Evolutionary conservation across 2,113 vertebrate species (phyloP).

Genomic region (Brachypteracias leptosomus): DNA sequence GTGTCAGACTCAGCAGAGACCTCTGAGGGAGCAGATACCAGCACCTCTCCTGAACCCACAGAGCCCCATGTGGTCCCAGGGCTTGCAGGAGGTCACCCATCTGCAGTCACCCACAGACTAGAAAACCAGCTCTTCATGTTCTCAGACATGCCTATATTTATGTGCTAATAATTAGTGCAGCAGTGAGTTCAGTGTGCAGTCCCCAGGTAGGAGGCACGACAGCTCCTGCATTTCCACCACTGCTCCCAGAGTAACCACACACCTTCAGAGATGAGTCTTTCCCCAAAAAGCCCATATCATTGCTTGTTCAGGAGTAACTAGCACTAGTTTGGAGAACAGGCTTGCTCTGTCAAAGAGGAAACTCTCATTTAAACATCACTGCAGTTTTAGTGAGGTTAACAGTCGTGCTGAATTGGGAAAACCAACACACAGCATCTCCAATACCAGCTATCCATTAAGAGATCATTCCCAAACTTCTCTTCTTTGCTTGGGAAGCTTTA

Average conservation of each 20-base stretch:
- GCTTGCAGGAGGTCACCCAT: not conserved
- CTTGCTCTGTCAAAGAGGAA: not conserved
- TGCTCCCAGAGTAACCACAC: not conserved
- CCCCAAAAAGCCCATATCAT: accelerated
- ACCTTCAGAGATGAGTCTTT: not conserved
- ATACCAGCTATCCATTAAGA: not conserved
- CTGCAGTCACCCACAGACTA: not conserved
- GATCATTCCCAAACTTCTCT: not conserved
- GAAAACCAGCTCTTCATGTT: not conserved
- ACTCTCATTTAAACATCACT: not conserved
- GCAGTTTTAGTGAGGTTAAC: not conserved
- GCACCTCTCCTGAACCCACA: not conserved
- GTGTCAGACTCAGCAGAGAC: not conserved
- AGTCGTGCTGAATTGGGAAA: not conserved
- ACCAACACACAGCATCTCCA: not conserved
- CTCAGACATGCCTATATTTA: not conserved
- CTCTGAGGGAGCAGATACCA: not conserved
- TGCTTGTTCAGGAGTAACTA: not conserved
- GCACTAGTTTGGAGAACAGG: not conserved
- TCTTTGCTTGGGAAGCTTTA: not conserved
- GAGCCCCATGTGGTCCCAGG: accelerated
- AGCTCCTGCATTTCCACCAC: not conserved
- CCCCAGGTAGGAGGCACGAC: not conserved
- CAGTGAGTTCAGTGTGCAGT: not conserved
- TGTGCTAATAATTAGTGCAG: not conserved